Evolutionary conservation across 2,797 vertebrate species (phyloP).

Genomic region (Malacoraja senta): DNA sequence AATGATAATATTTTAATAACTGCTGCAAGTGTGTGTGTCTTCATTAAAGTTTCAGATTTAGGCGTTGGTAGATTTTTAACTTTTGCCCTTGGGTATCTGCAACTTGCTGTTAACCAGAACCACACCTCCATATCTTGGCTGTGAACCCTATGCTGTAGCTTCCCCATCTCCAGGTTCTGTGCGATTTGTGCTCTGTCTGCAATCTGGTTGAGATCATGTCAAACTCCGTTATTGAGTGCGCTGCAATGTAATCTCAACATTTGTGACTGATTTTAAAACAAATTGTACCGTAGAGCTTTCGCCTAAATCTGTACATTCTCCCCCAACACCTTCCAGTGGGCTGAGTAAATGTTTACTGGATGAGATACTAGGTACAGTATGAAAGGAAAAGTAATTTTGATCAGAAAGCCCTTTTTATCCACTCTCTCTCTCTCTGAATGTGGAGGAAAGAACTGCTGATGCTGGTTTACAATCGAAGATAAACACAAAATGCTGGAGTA

Average conservation of each 20-base stretch:
- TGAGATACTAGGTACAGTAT: not conserved
- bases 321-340: not conserved
- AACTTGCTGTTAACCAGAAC: not conserved
- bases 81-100: not conserved
- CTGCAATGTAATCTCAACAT: not conserved
- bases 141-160: not conserved
- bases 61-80: not conserved
- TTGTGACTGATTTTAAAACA: not conserved
- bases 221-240: not conserved
- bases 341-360: not conserved
- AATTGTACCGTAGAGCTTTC: not conserved
- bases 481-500: no score
- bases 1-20: conserved; percentile 37
- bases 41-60: not conserved
- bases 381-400: not conserved
- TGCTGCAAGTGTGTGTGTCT: not conserved
- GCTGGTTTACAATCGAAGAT: no score
- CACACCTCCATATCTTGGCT: not conserved
- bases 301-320: not conserved
- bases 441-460: no score
- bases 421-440: not conserved
- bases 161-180: no score
- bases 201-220: not conserved
- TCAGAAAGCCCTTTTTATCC: not conserved
- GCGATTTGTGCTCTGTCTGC: not conserved